A percentile compares a stretch with the other conserved stretches of the same genome.
Evolutionary conservation across 2,113 vertebrate genomes (phyloP).

Genomic region (Xiphorhynchus elegans): DNA sequence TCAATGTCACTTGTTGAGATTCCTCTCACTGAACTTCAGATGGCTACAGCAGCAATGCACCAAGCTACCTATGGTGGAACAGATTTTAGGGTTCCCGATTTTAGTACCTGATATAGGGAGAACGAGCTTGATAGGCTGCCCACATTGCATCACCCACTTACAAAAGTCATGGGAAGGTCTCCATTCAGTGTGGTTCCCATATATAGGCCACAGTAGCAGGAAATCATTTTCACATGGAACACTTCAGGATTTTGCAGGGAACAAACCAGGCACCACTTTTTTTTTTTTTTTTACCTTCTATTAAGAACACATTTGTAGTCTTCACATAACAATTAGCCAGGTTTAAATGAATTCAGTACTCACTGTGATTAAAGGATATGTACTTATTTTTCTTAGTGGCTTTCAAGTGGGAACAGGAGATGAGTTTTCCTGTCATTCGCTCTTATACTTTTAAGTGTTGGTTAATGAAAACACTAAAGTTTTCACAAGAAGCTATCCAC

Average conservation of each 20-base stretch:
- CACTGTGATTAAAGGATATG: neutral
- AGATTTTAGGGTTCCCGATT: neutral
- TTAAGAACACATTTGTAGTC: neutral
- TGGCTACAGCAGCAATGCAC: neutral
- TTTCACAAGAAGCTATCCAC: neutral
- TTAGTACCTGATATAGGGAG: neutral
- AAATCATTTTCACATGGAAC: neutral
- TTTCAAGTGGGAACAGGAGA: neutral
- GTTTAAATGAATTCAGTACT: neutral
- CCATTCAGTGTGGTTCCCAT: neutral
- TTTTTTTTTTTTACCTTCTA: neutral
- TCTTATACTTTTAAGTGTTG: neutral
- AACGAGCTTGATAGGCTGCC: neutral
- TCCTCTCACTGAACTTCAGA: too few species aligned
- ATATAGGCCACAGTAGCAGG: neutral
- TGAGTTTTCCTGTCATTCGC: neutral
- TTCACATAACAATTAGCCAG: neutral
- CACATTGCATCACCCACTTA: fast-evolving
- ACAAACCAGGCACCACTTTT: neutral
- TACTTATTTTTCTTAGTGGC: neutral
- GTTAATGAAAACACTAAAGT: neutral
- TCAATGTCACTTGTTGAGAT: neutral
- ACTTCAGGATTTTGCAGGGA: neutral
- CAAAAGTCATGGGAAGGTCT: neutral
- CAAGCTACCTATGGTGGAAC: neutral